Conservation (phyloP, 2,797 vertebrate genomes). For the Coluber constrictor region DNA sequence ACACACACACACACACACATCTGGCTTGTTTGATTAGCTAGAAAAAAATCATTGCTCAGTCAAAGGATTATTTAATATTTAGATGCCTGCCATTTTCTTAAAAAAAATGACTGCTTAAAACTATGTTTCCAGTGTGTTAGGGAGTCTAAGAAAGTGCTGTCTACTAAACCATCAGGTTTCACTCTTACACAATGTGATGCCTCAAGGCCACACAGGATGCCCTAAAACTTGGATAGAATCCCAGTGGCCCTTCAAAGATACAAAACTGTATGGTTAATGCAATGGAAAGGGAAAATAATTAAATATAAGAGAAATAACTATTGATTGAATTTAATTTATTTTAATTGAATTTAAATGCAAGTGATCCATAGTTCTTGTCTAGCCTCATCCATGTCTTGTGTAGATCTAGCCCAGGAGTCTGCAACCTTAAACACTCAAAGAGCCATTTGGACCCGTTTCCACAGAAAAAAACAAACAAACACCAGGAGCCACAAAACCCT, state of each 20-base stretch:
- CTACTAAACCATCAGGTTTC: background rate
- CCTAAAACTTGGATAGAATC: background rate
- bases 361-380: background rate
- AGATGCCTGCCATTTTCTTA: background rate
- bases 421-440: no score
- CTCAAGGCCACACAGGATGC: background rate
- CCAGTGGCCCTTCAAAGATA: background rate
- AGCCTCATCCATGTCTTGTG: background rate
- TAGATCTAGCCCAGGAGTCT: background rate
- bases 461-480: no score
- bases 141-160: background rate
- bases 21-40: background rate
- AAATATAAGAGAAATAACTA: background rate
- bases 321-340: background rate
- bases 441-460: no score
- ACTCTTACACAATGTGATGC: background rate
- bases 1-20: no score
- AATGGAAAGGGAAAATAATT: background rate
- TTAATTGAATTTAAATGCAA: background rate
- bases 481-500: no score
- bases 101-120: background rate
- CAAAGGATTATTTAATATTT: conserved; percentile 2
- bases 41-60: background rate
- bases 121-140: no score
- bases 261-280: background rate